Conservation (phyloP, 2,888 invertebrate species). For the Microplitis manilae region DNA sequence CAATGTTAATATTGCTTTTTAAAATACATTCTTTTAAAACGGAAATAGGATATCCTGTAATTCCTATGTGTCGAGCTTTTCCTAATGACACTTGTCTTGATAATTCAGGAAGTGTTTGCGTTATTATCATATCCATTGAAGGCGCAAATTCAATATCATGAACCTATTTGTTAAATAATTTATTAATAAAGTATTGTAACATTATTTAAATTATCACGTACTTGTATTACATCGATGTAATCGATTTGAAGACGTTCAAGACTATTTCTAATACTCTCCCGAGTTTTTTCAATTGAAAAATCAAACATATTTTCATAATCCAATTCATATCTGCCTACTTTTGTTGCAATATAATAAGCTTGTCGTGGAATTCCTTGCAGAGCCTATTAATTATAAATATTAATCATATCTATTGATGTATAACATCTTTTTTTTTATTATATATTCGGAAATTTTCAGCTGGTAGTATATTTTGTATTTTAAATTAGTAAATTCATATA, state of each 20-base stretch:
- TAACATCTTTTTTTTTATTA: background rate
- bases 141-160: slow-evolving; percentile 93
- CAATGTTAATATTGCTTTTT: slow-evolving; percentile 77
- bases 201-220: slow-evolving; percentile 63
- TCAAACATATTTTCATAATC: slow-evolving; percentile 86
- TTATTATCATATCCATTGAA: slow-evolving; percentile 81
- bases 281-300: slow-evolving; percentile 84
- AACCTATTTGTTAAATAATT: slow-evolving; percentile 75
- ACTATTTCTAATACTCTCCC: slow-evolving; percentile 83
- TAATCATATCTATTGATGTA: slow-evolving; percentile 19
- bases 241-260: slow-evolving; percentile 81
- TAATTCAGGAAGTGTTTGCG: slow-evolving; percentile 89
- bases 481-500: background rate
- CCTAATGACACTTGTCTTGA: slow-evolving; percentile 82
- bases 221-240: slow-evolving; percentile 93
- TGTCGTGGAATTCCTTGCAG: slow-evolving; percentile 84
- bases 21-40: slow-evolving; percentile 83
- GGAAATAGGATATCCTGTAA: slow-evolving; percentile 89
- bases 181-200: background rate
- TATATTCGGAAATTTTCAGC: no score
- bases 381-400: slow-evolving; percentile 73
- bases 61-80: slow-evolving; percentile 85
- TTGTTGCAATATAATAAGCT: slow-evolving; percentile 91
- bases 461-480: background rate
- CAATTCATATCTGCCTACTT: slow-evolving; percentile 88